Conservation (phyloP, 2,888 invertebrate genomes). For the Siphonodentalium dalli region DNA sequence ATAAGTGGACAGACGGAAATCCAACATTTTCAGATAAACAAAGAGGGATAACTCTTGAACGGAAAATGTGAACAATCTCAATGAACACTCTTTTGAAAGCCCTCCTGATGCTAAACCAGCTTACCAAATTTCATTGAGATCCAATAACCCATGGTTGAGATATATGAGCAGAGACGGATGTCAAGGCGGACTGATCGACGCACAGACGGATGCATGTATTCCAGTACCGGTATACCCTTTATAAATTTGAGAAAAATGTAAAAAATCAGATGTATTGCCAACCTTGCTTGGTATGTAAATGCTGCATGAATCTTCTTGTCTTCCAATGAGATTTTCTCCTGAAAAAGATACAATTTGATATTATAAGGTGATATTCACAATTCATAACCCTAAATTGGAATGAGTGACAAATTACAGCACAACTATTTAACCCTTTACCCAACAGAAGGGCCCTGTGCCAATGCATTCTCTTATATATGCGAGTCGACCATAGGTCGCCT, state of each 20-base stretch:
- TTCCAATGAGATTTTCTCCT: conserved; percentile 55
- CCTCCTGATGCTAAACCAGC: not conserved
- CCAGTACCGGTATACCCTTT: no score
- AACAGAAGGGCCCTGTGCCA: no score
- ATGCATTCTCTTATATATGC: no score
- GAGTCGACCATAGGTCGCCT: no score
- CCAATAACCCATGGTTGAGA: not conserved
- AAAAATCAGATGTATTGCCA: conserved; percentile 2
- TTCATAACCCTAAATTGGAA: not conserved
- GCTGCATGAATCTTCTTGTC: conserved; percentile 42
- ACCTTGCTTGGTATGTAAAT: conserved; percentile 52
- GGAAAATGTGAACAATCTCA: no score
- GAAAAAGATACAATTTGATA: conserved; percentile 15
- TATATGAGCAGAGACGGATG: no score
- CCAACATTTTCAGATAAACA: no score
- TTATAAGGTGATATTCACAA: not conserved
- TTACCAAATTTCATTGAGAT: not conserved
- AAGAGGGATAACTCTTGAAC: no score
- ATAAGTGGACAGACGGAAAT: no score
- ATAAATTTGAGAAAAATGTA: not conserved
- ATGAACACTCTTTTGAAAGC: no score
- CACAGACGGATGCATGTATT: no score
- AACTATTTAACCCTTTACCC: not conserved
- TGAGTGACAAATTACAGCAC: not conserved
- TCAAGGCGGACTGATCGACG: no score